Percentiles rank a stretch among this genome's conserved stretches.
Evolutionary conservation across 2,797 vertebrate genomes (phyloP).

Genomic region (Alca torda): DNA sequence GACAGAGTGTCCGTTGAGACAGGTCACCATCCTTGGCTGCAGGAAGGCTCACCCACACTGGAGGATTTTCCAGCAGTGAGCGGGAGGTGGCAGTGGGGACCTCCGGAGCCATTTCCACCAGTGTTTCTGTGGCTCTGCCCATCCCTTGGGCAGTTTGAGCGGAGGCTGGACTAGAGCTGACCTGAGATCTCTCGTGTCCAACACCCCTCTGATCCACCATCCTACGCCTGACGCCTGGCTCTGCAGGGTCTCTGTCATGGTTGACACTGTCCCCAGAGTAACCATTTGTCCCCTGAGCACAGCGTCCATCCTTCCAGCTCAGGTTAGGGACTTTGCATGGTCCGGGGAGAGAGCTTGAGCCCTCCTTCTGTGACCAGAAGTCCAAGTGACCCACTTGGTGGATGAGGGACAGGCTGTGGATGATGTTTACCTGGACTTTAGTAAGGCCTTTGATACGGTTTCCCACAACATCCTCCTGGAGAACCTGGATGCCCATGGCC

Average conservation of each 20-base stretch:
- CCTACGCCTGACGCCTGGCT: neutral
- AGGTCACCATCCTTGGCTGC: neutral
- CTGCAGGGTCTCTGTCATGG: neutral
- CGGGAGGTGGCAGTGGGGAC: neutral
- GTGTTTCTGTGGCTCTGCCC: neutral
- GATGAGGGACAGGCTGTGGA: too few species aligned
- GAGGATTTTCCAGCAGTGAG: accelerated
- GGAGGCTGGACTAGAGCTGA: neutral
- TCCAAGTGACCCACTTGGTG: too few species aligned
- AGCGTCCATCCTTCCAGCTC: neutral
- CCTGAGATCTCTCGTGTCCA: neutral
- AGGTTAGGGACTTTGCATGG: neutral
- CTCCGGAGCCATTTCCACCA: neutral
- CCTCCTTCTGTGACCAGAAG: too few species aligned
- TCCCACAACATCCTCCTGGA: too few species aligned
- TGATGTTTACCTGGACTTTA: too few species aligned
- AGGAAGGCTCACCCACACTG: neutral
- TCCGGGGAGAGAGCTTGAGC: too few species aligned
- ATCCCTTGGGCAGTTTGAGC: neutral
- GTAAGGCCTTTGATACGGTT: too few species aligned
- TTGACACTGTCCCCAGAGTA: neutral
- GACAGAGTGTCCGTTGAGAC: neutral
- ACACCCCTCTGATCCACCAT: neutral
- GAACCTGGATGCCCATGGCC: too few species aligned
- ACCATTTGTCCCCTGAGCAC: neutral